Evolutionary conservation across 2,113 vertebrate genomes (phyloP).

Genomic region (Uria lomvia): DNA sequence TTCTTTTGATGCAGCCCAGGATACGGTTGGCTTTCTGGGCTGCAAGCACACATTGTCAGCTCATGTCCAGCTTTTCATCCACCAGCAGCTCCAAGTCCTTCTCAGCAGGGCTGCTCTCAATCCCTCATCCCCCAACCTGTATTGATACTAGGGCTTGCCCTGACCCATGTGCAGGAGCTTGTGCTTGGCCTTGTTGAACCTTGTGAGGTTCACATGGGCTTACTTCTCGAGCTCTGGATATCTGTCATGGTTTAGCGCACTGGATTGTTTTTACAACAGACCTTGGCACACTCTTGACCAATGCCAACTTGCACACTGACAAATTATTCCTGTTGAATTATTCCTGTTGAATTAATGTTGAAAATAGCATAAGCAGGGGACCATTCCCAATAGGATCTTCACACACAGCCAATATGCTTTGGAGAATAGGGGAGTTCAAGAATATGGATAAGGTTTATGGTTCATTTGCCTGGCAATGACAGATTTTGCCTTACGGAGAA

Average conservation of each 20-base stretch:
- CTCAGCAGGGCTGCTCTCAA: neutral
- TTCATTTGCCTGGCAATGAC: neutral
- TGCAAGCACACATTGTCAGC: neutral
- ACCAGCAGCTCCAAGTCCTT: neutral
- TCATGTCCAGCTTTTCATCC: neutral
- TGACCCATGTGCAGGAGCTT: neutral
- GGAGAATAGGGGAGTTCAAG: neutral
- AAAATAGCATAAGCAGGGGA: neutral
- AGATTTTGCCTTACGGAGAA: neutral
- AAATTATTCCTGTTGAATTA: neutral
- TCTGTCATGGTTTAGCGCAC: too few relatives aligned
- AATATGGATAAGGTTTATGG: neutral
- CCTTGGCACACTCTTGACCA: neutral
- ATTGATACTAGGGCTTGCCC: neutral
- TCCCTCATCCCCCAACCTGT: neutral
- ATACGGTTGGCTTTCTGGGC: neutral
- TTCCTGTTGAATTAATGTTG: neutral
- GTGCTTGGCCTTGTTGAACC: neutral
- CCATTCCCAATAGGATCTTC: neutral
- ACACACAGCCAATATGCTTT: neutral
- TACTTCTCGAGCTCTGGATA: neutral
- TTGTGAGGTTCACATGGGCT: neutral
- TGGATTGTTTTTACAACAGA: neutral
- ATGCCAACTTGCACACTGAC: neutral
- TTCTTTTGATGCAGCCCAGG: neutral